phyloP scores from a whole-genome alignment of 1,140 invertebrate species.

The Sesamia nonagrioides region DNA sequence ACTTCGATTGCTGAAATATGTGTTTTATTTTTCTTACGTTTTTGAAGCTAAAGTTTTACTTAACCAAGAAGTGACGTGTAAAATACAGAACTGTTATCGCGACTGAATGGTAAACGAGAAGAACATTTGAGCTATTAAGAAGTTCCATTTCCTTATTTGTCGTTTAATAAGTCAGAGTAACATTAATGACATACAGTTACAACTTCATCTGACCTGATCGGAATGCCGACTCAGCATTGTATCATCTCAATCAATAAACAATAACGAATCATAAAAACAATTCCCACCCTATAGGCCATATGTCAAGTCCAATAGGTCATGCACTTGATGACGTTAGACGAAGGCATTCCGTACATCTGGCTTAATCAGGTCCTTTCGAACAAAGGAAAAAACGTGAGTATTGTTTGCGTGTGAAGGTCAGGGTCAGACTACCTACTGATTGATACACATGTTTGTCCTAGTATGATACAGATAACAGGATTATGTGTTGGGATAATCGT shows the following conservation, averaged over 20 bases:
- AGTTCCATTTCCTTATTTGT: too few relatives aligned
- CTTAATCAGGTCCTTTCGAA: constrained; percentile 14
- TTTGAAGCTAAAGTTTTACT: too few relatives aligned
- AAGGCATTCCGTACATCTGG: neutral
- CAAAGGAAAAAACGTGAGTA: neutral
- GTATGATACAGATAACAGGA: neutral
- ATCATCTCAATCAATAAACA: constrained; percentile 5
- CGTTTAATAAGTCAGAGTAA: too few relatives aligned
- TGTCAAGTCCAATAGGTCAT: neutral
- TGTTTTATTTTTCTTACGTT: too few relatives aligned
- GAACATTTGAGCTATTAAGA: too few relatives aligned
- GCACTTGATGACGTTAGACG: neutral
- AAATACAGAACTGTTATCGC: too few relatives aligned
- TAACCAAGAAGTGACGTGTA: too few relatives aligned
- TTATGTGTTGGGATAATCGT: neutral
- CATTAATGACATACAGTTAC: neutral
- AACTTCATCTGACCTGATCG: neutral
- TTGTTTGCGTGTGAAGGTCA: constrained; percentile 10
- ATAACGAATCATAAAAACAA: neutral
- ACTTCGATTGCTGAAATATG: too few relatives aligned
- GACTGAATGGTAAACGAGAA: too few relatives aligned
- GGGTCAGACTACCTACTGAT: neutral
- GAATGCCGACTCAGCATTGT: neutral
- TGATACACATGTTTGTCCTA: neutral
- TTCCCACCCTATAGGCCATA: neutral